Evolutionary conservation across 2,888 invertebrate genomes (phyloP), one percentile per base, ranked within the genome.

Genomic region (Macaria notata): DNA sequence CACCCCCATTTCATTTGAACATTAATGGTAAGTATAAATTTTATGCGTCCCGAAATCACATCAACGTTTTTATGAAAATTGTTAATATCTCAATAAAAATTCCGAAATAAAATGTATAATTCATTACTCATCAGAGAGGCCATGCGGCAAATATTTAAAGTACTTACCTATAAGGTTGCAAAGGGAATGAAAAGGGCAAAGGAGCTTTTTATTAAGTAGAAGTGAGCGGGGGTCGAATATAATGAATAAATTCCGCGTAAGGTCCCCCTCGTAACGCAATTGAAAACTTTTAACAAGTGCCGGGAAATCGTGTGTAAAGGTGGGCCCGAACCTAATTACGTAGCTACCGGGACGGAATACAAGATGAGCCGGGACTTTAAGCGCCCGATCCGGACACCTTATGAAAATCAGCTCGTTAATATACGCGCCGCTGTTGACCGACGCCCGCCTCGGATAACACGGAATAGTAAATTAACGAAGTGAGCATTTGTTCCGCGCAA

Each of bases 231-330:
- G 77, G 82, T 76, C 78, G 84, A 86, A 84, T 84, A 86, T 88
- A 89, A 90, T 88, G 90, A 91, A 91, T 91, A 91, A 91, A 90
- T 90, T 90, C 86, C 81, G 81, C 81, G 83, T 88, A 81, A 85
- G 83, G 83, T 74, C 78, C 81, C 68, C 82, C 79, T 81, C 82
- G 76, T 90, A 89, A 90, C 85, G 89, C 89, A 90, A 91, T 91
- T 90, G 91, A 90, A 90, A 91, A 90, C 88, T 90, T 91, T 90
- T 89, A 89, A 90, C 90, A 89, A 91, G 90, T 89, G 88, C 83
- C 82, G 83, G 81, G 87, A 88, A 90, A 89, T 88, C 90, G 89
- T 85, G 88, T 89, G 91, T 86, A 83, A 90, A 91, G 89, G 90
- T 90, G 83, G 84, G 81, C 76, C 57, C 78, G 80, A 73, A 81